These are phyloP conservation scores for Caracal caracal DNA, from an alignment of 2,113 vertebrate species.

Conservation along the genomic window DNA sequence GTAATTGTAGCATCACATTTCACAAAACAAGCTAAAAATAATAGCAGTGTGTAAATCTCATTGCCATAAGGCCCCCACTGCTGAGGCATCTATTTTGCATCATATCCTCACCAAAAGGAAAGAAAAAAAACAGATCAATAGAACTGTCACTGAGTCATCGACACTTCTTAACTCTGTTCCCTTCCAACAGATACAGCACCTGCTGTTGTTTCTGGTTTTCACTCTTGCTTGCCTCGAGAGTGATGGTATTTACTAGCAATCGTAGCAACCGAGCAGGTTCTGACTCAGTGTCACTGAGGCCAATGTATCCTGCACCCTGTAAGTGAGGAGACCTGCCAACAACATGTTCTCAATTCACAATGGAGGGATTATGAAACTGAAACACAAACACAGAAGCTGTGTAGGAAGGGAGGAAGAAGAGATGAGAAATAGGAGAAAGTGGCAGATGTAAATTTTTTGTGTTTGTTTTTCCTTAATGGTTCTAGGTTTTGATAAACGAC, in stretches of 20 bases:
- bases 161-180: conserved; percentile 31
- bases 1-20: conserved; percentile 47
- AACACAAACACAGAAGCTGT: conserved; percentile 56
- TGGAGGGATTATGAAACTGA: conserved; percentile 36
- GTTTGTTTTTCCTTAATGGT: background rate
- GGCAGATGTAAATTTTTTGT: background rate
- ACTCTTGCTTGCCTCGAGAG: background rate
- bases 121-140: conserved; percentile 37
- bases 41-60: conserved; percentile 31
- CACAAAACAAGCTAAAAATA: conserved; percentile 71
- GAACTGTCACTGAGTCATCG: conserved; percentile 67
- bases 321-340: conserved; percentile 36
- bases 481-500: background rate
- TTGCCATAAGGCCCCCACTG: background rate
- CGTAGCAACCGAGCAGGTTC: background rate
- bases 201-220: conserved; percentile 55
- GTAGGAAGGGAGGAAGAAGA: background rate
- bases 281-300: conserved; percentile 55
- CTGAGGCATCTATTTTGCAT: conserved; percentile 54
- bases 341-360: conserved; percentile 56
- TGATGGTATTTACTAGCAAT: conserved; percentile 30
- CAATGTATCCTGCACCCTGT: background rate
- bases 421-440: background rate
- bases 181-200: conserved; percentile 49
- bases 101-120: background rate